Base-by-base conservation (phyloP, 1,140 invertebrate species). In the Chymomyza costata region DNA sequence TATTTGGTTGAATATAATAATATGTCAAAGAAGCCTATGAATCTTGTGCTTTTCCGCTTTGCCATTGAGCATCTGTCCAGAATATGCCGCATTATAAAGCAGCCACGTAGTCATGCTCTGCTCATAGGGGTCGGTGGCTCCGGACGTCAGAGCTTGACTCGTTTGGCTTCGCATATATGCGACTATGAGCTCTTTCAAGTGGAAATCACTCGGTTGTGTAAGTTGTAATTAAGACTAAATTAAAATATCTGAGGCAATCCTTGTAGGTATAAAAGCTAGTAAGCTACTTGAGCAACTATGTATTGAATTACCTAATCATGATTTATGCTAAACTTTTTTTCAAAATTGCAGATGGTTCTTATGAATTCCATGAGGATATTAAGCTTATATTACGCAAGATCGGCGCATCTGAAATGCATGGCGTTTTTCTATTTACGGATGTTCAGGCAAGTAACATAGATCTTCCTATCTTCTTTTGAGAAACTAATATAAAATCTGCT, bases 1-100 rank as follows among this genome's bases (percentile, higher is more conserved):
- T 97, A 95, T 87, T 87, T 99, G 8, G 91, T 92, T 1, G 97
- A 99, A 82, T 98, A 93, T 70, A 98, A 99, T 84, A 94, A 96
- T 52, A 95, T 98, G 92, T 95, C 94, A 14, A 98, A 97, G 84
- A 98, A 98, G 81, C 96, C 96, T 0, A 98, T 99, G 97, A 95
- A 96, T 87, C 87, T 99, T 35, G 96, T 98, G 2, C 87, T 99
- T 16, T 99, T 98, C 85, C 93, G 94, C 70, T 98, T 96, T 88
- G 95, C 96, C 8, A 93, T 98, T 51, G 96, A 98, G 87, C 96
- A 98, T 89, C 90, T 98, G 50, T 96, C 95, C 8, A 90, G 94
- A 74, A 93, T 99, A 64, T 93, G 93, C 74, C 90, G 96, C 39
- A 94, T 99, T 64, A 89, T 99, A 56, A 95, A 96, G 73, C 96